These are phyloP conservation scores for Aplochiton taeniatus DNA, from an alignment of 2,797 vertebrate genomes.

Conservation along the genomic window DNA sequence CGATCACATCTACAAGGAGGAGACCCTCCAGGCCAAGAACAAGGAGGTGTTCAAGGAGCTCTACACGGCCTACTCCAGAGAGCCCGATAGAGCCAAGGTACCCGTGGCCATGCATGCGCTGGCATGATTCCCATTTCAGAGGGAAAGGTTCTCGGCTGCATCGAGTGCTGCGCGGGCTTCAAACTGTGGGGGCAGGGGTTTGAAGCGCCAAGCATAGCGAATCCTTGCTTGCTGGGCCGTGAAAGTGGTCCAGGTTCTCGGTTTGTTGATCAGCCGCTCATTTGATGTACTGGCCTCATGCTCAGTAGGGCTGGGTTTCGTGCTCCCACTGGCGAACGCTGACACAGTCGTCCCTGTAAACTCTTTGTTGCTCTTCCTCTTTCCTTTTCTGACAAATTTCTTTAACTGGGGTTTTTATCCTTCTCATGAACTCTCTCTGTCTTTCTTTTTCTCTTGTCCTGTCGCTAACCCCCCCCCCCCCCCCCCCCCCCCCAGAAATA, in stretches of 20 bases:
- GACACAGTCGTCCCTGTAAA: neutral
- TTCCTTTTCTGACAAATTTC: conserved; percentile 7
- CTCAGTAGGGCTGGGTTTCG: no score
- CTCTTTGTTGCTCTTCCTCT: neutral
- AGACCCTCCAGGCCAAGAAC: conserved; percentile 90
- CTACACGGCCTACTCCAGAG: conserved; percentile 94
- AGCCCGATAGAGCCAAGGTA: conserved; percentile 98
- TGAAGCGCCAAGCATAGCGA: neutral
- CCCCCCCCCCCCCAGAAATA: conserved; percentile 84
- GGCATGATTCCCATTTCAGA: no score
- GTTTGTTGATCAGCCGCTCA: no score
- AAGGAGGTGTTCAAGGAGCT: conserved; percentile 93
- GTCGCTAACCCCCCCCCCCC: conserved; percentile 29
- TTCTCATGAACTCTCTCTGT: conserved; percentile 14
- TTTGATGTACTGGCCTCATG: no score
- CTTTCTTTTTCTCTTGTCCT: conserved; percentile 1
- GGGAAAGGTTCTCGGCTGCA: neutral
- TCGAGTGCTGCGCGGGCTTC: neutral
- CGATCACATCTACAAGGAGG: conserved; percentile 97
- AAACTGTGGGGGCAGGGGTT: neutral
- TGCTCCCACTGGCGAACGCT: no score
- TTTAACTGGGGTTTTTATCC: conserved; percentile 16
- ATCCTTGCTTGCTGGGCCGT: neutral
- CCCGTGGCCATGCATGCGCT: neutral
- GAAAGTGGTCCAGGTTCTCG: neutral